phyloP scores from a whole-genome alignment of 2,113 vertebrate genomes.

The Alethe castanea region DNA sequence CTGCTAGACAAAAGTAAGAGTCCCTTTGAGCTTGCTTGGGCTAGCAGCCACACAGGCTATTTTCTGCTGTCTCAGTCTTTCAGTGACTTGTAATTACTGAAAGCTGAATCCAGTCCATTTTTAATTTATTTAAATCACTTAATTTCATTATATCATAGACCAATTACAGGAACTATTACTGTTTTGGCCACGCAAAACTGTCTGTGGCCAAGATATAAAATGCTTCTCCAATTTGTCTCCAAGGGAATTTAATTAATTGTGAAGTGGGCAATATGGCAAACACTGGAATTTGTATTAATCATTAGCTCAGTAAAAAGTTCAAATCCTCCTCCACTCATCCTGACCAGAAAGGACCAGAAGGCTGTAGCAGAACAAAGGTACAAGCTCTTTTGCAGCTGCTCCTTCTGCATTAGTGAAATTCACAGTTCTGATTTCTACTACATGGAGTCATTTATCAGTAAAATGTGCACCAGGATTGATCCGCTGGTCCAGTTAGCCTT shows the following conservation, averaged over 20 bases:
- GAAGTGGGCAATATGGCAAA: slow-evolving; percentile 6
- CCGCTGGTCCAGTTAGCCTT: neutral
- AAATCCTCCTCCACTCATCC: neutral
- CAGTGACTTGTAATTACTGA: slow-evolving; percentile 24
- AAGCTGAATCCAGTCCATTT: slow-evolving; percentile 16
- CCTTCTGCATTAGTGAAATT: neutral
- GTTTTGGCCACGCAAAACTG: neutral
- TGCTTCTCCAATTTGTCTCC: slow-evolving; percentile 32
- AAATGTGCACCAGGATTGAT: neutral
- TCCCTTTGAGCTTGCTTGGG: neutral
- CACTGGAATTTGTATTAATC: neutral
- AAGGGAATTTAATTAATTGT: slow-evolving; percentile 40
- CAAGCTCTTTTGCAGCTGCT: neutral
- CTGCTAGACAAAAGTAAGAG: neutral
- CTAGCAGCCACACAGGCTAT: slow-evolving; percentile 2
- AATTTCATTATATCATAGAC: slow-evolving; percentile 49
- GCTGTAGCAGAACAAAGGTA: neutral
- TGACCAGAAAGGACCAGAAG: neutral
- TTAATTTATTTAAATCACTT: slow-evolving; percentile 61
- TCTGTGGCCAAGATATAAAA: neutral
- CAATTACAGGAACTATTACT: slow-evolving; percentile 19
- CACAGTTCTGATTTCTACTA: neutral
- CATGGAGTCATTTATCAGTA: neutral
- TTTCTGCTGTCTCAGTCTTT: slow-evolving; percentile 30
- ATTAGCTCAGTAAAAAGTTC: slow-evolving; percentile 11